Percentiles rank a stretch among this genome's conserved stretches.
phyloP scores from a whole-genome alignment of 2,797 vertebrate genomes.

The Megaceryle alcyon region DNA sequence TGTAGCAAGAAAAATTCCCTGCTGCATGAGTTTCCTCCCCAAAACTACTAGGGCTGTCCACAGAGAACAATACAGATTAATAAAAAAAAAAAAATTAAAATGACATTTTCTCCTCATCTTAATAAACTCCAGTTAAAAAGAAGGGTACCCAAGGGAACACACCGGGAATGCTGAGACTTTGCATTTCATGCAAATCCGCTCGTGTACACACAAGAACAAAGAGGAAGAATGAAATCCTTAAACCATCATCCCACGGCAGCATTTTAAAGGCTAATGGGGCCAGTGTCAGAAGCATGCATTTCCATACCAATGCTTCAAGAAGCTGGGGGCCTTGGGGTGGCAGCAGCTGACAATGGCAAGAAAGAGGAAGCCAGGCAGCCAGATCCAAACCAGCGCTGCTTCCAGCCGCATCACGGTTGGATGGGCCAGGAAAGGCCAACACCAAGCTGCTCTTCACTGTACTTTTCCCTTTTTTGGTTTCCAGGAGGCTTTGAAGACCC shows the following conservation, averaged over 20 bases:
- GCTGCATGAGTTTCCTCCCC: not conserved
- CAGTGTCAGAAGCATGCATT: fast-evolving
- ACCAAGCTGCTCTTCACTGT: not conserved
- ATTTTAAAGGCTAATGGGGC: not conserved
- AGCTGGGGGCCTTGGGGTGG: not conserved
- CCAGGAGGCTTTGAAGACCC: not conserved
- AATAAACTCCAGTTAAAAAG: constrained; percentile 10
- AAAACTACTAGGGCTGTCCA: not conserved
- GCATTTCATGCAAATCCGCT: constrained; percentile 13
- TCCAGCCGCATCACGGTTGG: not conserved
- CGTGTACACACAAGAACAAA: constrained; percentile 4
- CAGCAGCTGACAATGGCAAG: not conserved
- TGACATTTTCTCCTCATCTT: not conserved
- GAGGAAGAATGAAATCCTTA: not conserved
- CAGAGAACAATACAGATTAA: constrained; percentile 20
- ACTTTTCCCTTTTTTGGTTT: not conserved
- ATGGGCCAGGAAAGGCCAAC: not conserved
- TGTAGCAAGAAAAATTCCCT: not conserved
- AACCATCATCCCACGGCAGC: not conserved
- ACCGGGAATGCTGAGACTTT: not conserved
- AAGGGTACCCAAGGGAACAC: not conserved
- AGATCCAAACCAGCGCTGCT: not conserved
- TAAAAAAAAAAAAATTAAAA: not conserved
- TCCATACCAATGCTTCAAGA: not conserved
- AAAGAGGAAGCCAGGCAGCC: not conserved